A percentile compares a stretch with the other conserved stretches of the same genome.
These are phyloP conservation scores for Podarcis muralis DNA, from an alignment of 2,113 vertebrate species.

Conservation along the genomic window DNA sequence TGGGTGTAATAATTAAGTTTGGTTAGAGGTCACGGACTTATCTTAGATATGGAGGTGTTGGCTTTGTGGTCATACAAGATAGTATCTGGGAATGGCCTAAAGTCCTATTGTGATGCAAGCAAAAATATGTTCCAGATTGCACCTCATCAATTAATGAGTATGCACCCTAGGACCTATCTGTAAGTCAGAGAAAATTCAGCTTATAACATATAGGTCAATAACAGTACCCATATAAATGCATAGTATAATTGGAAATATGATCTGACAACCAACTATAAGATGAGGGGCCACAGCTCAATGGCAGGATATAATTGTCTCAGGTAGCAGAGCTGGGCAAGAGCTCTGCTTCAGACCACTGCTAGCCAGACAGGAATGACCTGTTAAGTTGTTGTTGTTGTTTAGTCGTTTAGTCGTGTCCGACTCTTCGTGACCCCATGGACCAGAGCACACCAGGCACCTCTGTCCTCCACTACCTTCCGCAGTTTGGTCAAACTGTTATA, in stretches of 20 bases:
- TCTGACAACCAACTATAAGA: not conserved
- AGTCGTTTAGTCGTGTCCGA: too few relatives aligned
- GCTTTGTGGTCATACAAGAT: slow-evolving; percentile 5
- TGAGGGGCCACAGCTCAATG: not conserved
- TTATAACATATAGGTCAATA: not conserved
- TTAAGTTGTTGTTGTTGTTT: too few relatives aligned
- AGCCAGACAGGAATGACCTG: not conserved
- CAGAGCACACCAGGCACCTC: too few relatives aligned
- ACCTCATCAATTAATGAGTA: slow-evolving; percentile 30
- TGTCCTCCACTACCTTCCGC: too few relatives aligned
- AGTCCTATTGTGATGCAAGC: slow-evolving; percentile 16
- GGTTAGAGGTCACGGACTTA: slow-evolving; percentile 1
- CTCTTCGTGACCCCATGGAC: too few relatives aligned
- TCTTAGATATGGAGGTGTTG: slow-evolving; percentile 5
- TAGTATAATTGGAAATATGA: not conserved
- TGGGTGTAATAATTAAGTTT: slow-evolving; percentile 17
- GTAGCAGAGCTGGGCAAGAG: not conserved
- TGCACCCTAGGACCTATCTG: slow-evolving; percentile 2
- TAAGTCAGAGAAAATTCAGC: not conserved
- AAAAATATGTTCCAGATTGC: slow-evolving; percentile 22
- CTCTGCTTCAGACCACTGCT: not conserved
- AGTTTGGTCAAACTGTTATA: too few relatives aligned
- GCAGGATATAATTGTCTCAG: not conserved
- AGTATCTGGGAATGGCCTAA: not conserved
- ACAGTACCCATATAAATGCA: not conserved